Base-by-base conservation (phyloP, 2,888 invertebrate genomes). In the Tipula vernalis region DNA sequence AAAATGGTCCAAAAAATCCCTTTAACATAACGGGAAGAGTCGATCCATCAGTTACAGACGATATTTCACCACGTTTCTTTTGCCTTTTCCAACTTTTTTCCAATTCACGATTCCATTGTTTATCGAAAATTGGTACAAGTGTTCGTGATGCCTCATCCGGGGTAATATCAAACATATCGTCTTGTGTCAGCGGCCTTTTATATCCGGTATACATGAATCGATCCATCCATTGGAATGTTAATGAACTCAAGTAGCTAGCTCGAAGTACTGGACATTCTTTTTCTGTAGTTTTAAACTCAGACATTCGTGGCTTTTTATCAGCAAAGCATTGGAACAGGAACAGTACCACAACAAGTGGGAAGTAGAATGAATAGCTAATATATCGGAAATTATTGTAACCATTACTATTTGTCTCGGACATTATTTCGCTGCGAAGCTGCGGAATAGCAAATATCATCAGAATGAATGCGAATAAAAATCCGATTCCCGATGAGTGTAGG, bases 381-480 rank as follows among this genome's bases (percentile, higher is more conserved):
- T 86, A 86, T 44, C 18, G 13, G 47, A 83, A 36, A 85, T 88
- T 83, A 42, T 85, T 41, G 28, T 83, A 57, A 71, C 86, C 86
- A 12, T 86, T 71, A 28, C 86, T 86, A 6, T 84, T 87, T 6
- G 51, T 28, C 10, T 57, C 83, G 39, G 88, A 86, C n/a, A 86
- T 57, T 10, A 89, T 88, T 86, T 88, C 87, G 5, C 88, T 88
- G 18, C 88, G 86, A 18, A 89, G 87, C 87, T 89, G 89, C 2
- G 88, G 87, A 0, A 88, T 87, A 84, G 92, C 92, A 87, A 91
- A 91, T 0, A 93, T 8, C 0, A 91, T 88, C 84, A 92, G 89
- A 12, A 93, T 88, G 2, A 94, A 89, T 93, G 94, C 94, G 89
- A 93, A 94, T n/a, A 93, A 87, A 89, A 93, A 93, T 86, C 93